Evolutionary conservation across 2,797 vertebrate species (phyloP).

Genomic region (Malurus leucopterus): DNA sequence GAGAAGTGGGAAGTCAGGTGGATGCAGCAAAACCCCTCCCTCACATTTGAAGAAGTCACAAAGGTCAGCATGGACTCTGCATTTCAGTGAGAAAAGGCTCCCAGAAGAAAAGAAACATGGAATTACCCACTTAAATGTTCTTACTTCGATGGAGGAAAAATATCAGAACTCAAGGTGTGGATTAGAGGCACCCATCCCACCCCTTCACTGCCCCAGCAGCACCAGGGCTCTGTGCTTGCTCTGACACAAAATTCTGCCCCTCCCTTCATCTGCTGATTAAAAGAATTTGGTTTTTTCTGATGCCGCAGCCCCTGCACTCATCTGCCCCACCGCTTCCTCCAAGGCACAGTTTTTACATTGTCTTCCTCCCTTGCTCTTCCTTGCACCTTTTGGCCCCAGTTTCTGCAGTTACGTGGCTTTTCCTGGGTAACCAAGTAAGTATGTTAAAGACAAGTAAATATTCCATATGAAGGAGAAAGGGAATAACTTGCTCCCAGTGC

Average conservation of each 20-base stretch:
- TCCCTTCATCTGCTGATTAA: background rate
- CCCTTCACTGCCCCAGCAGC: background rate
- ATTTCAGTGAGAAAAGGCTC: background rate
- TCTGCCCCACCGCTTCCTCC: background rate
- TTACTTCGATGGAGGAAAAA: background rate
- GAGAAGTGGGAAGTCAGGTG: background rate
- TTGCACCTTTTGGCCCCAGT: background rate
- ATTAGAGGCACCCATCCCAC: background rate
- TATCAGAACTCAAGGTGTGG: background rate
- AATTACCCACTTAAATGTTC: background rate
- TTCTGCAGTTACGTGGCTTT: background rate
- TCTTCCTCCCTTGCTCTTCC: background rate
- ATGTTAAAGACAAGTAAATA: background rate
- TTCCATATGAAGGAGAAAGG: background rate
- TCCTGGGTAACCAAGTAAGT: background rate
- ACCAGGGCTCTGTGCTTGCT: background rate
- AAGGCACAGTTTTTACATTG: background rate
- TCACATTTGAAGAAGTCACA: background rate
- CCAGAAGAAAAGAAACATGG: background rate
- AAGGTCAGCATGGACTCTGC: background rate
- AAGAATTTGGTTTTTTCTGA: background rate
- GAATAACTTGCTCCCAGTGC: background rate
- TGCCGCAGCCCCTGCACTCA: background rate
- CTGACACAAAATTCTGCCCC: background rate
- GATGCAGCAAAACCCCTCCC: background rate